Conservation (phyloP, 1,140 invertebrate species). For the Medauroidea extradentata region DNA sequence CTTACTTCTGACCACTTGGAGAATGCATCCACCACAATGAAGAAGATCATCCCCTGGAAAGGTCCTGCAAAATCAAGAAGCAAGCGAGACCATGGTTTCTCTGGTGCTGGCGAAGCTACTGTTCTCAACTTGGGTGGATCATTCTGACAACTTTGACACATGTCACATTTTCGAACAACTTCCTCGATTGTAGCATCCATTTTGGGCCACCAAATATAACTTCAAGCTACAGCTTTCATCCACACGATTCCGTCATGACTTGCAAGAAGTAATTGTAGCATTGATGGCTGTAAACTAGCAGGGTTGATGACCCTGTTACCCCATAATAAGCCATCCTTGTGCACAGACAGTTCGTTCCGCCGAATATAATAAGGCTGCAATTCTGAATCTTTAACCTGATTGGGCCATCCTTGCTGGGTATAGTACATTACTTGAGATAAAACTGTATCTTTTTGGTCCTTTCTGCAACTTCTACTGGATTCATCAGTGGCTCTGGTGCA, state of each 20-base stretch:
- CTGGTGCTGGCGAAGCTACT: not conserved
- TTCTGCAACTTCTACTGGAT: conserved; percentile 5
- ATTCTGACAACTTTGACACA: conserved; percentile 31
- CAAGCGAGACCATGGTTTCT: conserved; percentile 18
- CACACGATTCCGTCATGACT: conserved; percentile 48
- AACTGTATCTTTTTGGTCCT: conserved; percentile 1
- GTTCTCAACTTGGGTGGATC: conserved; percentile 8
- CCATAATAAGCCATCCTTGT: conserved; percentile 3
- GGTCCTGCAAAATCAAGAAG: conserved; percentile 39
- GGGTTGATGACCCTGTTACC: conserved; percentile 35
- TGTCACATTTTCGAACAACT: conserved; percentile 40
- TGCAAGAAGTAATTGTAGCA: conserved; percentile 34
- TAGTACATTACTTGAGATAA: conserved; percentile 10
- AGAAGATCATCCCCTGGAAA: conserved; percentile 25
- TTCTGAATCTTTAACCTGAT: not conserved
- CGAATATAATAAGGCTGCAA: not conserved
- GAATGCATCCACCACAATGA: conserved; percentile 36
- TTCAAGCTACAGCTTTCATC: conserved; percentile 50
- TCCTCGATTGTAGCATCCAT: conserved; percentile 47
- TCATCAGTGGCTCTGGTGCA: not conserved
- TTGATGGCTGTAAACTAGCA: conserved; percentile 22
- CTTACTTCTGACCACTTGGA: conserved; percentile 35
- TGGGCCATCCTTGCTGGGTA: conserved; percentile 6
- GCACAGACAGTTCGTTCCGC: not conserved
- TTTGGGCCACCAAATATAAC: conserved; percentile 49